A percentile compares a stretch with the other conserved stretches of the same genome.
Evolutionary conservation across 2,888 invertebrate genomes (phyloP).

Genomic region (Anthrax anthrax): DNA sequence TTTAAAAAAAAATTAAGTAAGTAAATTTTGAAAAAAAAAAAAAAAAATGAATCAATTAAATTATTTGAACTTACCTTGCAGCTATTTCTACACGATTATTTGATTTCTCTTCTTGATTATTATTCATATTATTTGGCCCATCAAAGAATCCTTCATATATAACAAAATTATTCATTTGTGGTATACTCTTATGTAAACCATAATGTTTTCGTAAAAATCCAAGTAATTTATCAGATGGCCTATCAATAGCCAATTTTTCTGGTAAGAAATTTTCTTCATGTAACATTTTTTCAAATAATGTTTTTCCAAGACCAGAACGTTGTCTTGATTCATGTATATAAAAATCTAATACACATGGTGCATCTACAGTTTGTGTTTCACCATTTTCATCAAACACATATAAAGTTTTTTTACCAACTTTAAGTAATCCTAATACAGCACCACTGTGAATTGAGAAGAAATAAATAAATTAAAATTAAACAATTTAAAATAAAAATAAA

Average conservation of each 20-base stretch:
- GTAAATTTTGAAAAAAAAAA: too few species aligned
- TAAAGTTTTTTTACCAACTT: slow-evolving; percentile 78
- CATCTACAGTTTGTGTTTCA: slow-evolving; percentile 59
- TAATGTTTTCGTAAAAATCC: slow-evolving; percentile 78
- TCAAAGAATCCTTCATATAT: slow-evolving; percentile 69
- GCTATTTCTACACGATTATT: slow-evolving; percentile 21
- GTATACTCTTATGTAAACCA: slow-evolving; percentile 44
- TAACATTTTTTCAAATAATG: slow-evolving; percentile 74
- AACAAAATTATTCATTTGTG: slow-evolving; percentile 79
- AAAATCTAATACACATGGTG: slow-evolving; percentile 86
- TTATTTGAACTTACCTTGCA: slow-evolving; percentile 25
- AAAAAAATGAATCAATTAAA: neutral
- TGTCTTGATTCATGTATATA: slow-evolving; percentile 75
- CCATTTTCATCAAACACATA: slow-evolving; percentile 66
- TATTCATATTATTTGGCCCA: slow-evolving; percentile 13
- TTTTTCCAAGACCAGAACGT: slow-evolving; percentile 70
- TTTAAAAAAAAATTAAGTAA: too few species aligned
- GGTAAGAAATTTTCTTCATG: slow-evolving; percentile 54
- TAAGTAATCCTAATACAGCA: slow-evolving; percentile 69
- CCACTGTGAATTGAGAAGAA: slow-evolving; percentile 41
- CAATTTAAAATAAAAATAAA: neutral
- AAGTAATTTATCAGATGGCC: slow-evolving; percentile 80
- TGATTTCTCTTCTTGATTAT: slow-evolving; percentile 17
- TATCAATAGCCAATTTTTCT: slow-evolving; percentile 74
- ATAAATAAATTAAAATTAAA: neutral